Evolutionary conservation across 2,888 invertebrate species (phyloP), one percentile per base, ranked within the genome.

Genomic region (Polia nebulosa): DNA sequence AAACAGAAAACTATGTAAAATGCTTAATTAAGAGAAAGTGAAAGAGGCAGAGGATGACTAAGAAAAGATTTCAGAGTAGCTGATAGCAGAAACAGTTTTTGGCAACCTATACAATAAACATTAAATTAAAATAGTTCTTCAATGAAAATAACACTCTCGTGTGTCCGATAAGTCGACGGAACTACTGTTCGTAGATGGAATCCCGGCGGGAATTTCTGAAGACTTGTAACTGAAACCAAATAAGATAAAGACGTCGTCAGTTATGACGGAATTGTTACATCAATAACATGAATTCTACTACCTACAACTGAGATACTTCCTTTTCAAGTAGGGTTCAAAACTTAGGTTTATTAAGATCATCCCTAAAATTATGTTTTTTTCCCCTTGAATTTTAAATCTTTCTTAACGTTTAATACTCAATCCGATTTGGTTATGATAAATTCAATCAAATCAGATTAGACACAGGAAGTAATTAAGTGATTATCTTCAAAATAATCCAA

Each of bases 221-320:
- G 20, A 25, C 25, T 47, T 47, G 22, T 65, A 27, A 70, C 39
- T 25, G 11, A 55, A 71, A 51, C 11, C n/a, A 71, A 76, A 72
- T 41, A 39, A 45, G 17, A 39, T 58, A 34, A 47, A 36, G 34
- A 17, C 7, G 6, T 34, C 39, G 34, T 7, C 41, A 34, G 47
- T 9, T 29, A 15, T n/a, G 15, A 22, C 11, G 17, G 27, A 34
- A 75, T 22, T 22, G 20, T 9, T 39, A 7, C 7, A 34, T 27
- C 6, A 17, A 29, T 9, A 44, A 72, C 27, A 52, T 22, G 13
- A 34, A 45, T 45, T 27, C 39, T 25, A 22, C 11, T 15, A 3
- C 22, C 5, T 22, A 8, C 44, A 9, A 20, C 11, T 11, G 13
- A 2, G 11, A 13, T 34, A 34, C 22, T 41, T 27, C 13, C 25